Base-by-base conservation (phyloP, 1,140 invertebrate genomes). In the Drosophila parabipectinata region DNA sequence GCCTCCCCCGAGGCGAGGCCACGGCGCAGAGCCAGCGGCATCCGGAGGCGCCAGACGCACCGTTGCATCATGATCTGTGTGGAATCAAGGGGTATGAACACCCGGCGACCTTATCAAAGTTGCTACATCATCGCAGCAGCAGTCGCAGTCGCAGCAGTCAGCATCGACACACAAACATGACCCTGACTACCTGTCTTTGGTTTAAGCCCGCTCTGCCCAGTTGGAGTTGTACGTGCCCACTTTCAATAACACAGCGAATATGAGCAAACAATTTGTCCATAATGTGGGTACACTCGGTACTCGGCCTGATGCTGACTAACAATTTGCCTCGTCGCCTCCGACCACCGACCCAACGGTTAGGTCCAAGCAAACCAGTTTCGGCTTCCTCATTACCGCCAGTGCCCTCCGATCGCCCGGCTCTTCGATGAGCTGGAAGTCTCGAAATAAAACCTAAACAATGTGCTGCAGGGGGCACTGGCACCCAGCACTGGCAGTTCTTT, bases 201-300 rank as follows among this genome's bases (percentile, higher is more conserved):
- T 58, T 79, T 39, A 68, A 68, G 73, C 62, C 48, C 10, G 63
- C 12, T 63, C 56, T 47, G 44, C 45, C 39, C 24, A 26, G 24
- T 26, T 37, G 14, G 5, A 15, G 18, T 59, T 54, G 54, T 81
- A 81, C 82, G 67, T 85, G 77, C 59, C 66, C 26, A 51, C 75
- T 47, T 69, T 56, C 63, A 69, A 69, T 69, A 47, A 76, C 59
- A 28, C 30, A 51, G 59, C 39, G 48, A 52, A 64, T 77, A 67
- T 53, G 60, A 67, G 61, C 77, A 75, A 83, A 79, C 79, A 88
- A 88, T 79, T 88, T 88, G 83, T 88, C 78, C 45, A 72, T 85
- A 77, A 68, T 67, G 47, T 61, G 80, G 34, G 52, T 53, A 62
- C 48, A 24, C n/a, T 15, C n/a, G 41, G 14, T 44, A 41, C 15